Percentiles rank a stretch among this genome's conserved stretches.
phyloP scores from a whole-genome alignment of 2,888 invertebrate species.

The Drosophila falleni region DNA sequence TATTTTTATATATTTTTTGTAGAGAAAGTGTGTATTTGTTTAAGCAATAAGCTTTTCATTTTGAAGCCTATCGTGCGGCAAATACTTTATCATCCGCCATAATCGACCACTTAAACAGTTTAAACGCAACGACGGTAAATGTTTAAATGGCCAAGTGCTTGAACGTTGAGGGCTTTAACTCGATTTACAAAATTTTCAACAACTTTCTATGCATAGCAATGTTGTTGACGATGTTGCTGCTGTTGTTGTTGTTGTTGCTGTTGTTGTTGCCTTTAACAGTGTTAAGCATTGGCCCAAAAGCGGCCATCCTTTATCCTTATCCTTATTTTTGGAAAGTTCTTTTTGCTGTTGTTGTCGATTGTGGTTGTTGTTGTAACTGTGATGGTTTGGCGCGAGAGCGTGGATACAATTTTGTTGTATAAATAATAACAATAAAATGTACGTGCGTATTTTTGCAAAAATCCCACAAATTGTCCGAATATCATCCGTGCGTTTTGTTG shows the following conservation, averaged over 20 bases:
- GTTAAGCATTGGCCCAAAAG: conserved; percentile 33
- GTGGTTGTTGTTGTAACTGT: conserved; percentile 1
- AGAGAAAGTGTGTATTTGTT: background rate
- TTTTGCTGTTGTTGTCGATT: conserved; percentile 1
- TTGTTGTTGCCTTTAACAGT: conserved; percentile 39
- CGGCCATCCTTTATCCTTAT: conserved; percentile 26
- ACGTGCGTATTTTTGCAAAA: conserved; percentile 57
- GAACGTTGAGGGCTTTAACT: conserved; percentile 38
- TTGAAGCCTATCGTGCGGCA: background rate
- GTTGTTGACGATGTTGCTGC: conserved; percentile 1
- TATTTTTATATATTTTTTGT: too few relatives aligned
- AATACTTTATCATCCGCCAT: conserved; percentile 12
- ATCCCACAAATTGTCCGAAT: conserved; percentile 62
- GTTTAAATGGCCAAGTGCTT: conserved; percentile 34
- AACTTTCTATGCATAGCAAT: conserved; percentile 13
- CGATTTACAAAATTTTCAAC: conserved; percentile 40
- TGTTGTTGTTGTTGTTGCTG: conserved; percentile 19
- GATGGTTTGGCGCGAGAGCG: conserved; percentile 22
- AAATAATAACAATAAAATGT: conserved; percentile 75
- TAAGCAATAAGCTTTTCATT: conserved; percentile 3
- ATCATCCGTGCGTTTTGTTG: conserved; percentile 42
- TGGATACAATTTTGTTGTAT: conserved; percentile 49
- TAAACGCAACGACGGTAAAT: conserved; percentile 10
- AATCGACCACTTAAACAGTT: conserved; percentile 32
- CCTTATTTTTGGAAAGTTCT: conserved; percentile 14